Conservation (phyloP, 1,140 invertebrate genomes). For the Odontomachus brunneus region DNA sequence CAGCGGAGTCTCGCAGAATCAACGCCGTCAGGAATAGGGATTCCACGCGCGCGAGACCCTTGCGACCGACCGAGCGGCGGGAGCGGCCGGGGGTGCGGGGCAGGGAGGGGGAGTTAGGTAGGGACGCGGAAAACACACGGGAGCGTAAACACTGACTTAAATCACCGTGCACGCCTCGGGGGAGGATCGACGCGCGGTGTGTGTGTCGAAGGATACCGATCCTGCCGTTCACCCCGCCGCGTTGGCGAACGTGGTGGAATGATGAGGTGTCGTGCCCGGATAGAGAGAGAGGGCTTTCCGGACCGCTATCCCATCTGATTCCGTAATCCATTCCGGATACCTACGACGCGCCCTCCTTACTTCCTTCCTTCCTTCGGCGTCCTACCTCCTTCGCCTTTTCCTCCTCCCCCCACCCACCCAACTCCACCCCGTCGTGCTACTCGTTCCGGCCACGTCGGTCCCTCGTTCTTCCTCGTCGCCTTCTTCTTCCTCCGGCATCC, state of each 20-base stretch:
- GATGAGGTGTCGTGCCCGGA: constrained; percentile 77
- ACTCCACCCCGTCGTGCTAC: too few relatives aligned
- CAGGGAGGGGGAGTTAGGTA: constrained; percentile 7
- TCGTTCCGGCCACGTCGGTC: neutral
- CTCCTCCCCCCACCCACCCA: too few relatives aligned
- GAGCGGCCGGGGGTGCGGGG: neutral
- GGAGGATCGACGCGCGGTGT: constrained; percentile 67
- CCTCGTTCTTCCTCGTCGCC: constrained; percentile 24
- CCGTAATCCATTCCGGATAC: constrained; percentile 80
- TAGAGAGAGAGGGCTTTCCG: constrained; percentile 70
- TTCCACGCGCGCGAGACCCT: constrained; percentile 51
- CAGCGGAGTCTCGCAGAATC: constrained; percentile 33
- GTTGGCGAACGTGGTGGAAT: constrained; percentile 76
- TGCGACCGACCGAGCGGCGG: constrained; percentile 28
- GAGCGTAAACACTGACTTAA: constrained; percentile 75
- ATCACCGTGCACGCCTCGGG: constrained; percentile 71
- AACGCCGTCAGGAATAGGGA: constrained; percentile 53
- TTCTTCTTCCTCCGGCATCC: constrained; percentile 31
- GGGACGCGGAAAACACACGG: constrained; percentile 59
- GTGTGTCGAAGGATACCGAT: constrained; percentile 71
- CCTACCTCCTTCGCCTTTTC: constrained; percentile 23
- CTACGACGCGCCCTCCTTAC: constrained; percentile 60
- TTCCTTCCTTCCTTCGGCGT: constrained; percentile 48
- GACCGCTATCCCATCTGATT: constrained; percentile 78
- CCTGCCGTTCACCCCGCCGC: neutral